Evolutionary conservation across 2,888 invertebrate genomes (phyloP), one percentile per base, ranked within the genome.

Genomic region (Fabriciana adippe): DNA sequence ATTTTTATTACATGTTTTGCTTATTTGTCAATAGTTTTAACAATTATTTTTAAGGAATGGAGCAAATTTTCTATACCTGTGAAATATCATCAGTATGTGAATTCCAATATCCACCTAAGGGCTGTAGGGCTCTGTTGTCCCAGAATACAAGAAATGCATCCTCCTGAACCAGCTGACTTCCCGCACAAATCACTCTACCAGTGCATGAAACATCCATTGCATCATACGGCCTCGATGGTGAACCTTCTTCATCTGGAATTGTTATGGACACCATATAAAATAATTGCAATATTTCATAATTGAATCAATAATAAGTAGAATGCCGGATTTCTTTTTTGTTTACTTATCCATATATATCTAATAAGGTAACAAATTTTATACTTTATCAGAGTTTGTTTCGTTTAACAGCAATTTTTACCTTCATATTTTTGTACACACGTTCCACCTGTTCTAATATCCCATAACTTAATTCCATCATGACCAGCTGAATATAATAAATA

Each of bases 81-180:
- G 97, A 96, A 16, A 97, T 93, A 82, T 97, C 97, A 83, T 97
- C 96, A 66, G 95, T 94, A 81, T 97, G 97, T 6, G 96, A 95
- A 76, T 97, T 96, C 95, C 95, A 96, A 81, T 97, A 98, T 0
- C 95, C 96, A 0, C 97, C 97, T 2, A 97, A 87, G 14, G 95
- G 89, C 70, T 93, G 91, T 0, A 89, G 79, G 69, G 92, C 90
- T 70, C 97, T 92, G 26, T 95, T 88, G 87, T 97, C 97, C 95
- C 96, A 97, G 88, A 97, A 97, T 70, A 97, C 86, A 16, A 97
- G 89, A 82, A 94, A 97, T 0, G 96, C 94, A 79, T 97, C 96
- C 26, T 94, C 94, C 65, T 94, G 93, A 55, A 94, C 89, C 31
- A 95, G 83, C 79, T 96, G 95, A 1, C 96, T 96, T 63, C 97